These are phyloP conservation scores for Epinotia brunnichana DNA, from an alignment of 2,888 invertebrate genomes.

Conservation along the genomic window DNA sequence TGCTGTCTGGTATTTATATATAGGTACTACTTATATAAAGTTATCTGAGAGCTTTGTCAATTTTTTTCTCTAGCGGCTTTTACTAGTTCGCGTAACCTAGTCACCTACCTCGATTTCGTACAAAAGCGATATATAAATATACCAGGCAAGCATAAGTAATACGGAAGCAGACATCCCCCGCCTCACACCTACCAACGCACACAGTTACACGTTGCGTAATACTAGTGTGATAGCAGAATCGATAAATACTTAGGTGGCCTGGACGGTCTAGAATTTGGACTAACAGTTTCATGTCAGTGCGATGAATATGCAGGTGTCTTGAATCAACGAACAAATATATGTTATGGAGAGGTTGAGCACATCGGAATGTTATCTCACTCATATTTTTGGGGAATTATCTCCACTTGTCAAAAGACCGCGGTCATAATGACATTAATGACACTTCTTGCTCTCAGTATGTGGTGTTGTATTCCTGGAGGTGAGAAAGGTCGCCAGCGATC, in stretches of 20 bases:
- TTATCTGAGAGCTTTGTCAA: not conserved
- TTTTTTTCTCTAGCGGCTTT: not conserved
- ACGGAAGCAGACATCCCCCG: slow-evolving; percentile 13
- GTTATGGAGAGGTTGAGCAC: too few species aligned
- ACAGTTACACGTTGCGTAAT: slow-evolving; percentile 16
- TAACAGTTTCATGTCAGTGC: slow-evolving; percentile 8
- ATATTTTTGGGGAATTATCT: too few species aligned
- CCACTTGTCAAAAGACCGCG: too few species aligned
- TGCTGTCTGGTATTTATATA: not conserved
- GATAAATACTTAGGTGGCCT: slow-evolving; percentile 24
- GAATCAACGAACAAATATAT: too few species aligned
- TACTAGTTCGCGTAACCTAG: not conserved
- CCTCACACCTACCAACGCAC: slow-evolving; percentile 4
- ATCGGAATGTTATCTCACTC: too few species aligned
- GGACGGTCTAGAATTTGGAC: slow-evolving; percentile 17
- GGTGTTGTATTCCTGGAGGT: too few species aligned
- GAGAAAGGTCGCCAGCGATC: too few species aligned
- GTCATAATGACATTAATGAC: too few species aligned
- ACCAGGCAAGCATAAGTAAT: slow-evolving; percentile 1
- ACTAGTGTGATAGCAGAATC: slow-evolving; percentile 10
- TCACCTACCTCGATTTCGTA: too few species aligned
- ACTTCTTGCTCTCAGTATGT: too few species aligned
- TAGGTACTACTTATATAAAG: not conserved
- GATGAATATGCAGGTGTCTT: not conserved
- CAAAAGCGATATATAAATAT: not conserved